Evolutionary conservation across 1,140 invertebrate genomes (phyloP).

Genomic region (Drosophila eugracilis): DNA sequence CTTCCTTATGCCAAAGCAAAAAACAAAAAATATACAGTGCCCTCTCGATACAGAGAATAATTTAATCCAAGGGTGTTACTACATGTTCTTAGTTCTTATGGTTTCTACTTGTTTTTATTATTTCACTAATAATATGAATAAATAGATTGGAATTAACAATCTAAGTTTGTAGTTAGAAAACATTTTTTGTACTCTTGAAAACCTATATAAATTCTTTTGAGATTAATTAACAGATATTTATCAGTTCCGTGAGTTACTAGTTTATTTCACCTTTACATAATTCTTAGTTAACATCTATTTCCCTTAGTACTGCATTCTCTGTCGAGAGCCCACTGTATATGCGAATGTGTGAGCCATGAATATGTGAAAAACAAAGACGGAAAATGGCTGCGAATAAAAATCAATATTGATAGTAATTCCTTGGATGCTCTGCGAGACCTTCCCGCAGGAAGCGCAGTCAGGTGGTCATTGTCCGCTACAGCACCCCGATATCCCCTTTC

Average conservation of each 20-base stretch:
- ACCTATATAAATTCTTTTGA: no score
- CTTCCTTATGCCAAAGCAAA: constrained; percentile 46
- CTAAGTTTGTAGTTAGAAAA: no score
- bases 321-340: constrained; percentile 11
- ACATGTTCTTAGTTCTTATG: rapidly evolving
- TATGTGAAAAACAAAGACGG: constrained; percentile 63
- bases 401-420: constrained; percentile 71
- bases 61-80: not conserved
- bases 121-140: no score
- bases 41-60: not conserved
- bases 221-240: no score
- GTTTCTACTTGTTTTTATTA: no score
- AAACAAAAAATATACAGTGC: constrained; percentile 30
- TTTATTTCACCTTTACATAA: no score
- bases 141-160: no score
- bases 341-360: constrained; percentile 60
- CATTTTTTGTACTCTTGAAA: no score
- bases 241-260: no score
- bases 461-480: constrained; percentile 68
- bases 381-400: constrained; percentile 51
- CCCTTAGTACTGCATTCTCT: not conserved
- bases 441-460: constrained; percentile 56
- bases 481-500: constrained; percentile 4
- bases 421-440: constrained; percentile 29
- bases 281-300: no score